Evolutionary conservation across 2,113 vertebrate genomes (phyloP).

Genomic region (Ageneiosus marmoratus): DNA sequence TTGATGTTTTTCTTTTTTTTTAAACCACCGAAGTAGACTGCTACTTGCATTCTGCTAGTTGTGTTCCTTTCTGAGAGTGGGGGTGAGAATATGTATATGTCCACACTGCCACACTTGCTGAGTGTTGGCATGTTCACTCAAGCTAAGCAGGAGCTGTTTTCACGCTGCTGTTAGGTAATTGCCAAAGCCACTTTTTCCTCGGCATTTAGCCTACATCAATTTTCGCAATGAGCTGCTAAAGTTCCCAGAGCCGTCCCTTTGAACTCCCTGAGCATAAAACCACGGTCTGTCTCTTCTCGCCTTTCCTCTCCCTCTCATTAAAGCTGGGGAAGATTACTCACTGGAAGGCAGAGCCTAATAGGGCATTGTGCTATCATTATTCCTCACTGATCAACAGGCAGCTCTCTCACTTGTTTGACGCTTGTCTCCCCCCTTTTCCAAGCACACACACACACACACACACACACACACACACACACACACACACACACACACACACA

Average conservation of each 20-base stretch:
- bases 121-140: constrained; percentile 32
- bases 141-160: constrained; percentile 37
- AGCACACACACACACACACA: background rate
- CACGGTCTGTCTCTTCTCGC: constrained; percentile 41
- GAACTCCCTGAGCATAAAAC: constrained; percentile 50
- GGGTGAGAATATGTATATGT: constrained; percentile 30
- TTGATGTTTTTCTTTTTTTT: constrained; percentile 26
- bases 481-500: background rate
- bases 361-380: constrained; percentile 54
- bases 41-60: constrained; percentile 2
- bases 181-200: constrained; percentile 51
- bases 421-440: background rate
- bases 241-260: constrained; percentile 56
- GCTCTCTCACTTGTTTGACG: constrained; percentile 28
- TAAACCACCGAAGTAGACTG: constrained; percentile 9
- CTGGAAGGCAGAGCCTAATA: constrained; percentile 53
- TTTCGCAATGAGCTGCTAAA: constrained; percentile 57
- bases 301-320: constrained; percentile 54
- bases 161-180: constrained; percentile 53
- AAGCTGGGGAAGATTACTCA: constrained; percentile 48
- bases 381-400: constrained; percentile 53
- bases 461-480: background rate
- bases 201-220: constrained; percentile 54
- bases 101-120: constrained; percentile 17
- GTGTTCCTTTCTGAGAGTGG: background rate